Conservation (phyloP, 2,888 invertebrate species). For the Gastrophysa polygoni region DNA sequence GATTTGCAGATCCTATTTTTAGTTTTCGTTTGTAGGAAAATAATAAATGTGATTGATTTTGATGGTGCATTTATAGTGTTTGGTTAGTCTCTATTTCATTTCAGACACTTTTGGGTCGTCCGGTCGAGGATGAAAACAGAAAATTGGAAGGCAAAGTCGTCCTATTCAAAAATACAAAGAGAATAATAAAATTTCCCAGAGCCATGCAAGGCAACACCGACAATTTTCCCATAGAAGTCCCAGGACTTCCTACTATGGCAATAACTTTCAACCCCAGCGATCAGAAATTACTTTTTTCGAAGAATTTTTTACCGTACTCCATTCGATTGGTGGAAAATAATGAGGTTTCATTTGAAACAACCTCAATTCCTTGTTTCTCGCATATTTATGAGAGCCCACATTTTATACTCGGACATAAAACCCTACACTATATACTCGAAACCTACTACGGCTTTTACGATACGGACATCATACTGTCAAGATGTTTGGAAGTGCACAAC, state of each 20-base stretch:
- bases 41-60: too few relatives aligned
- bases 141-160: constrained; percentile 64
- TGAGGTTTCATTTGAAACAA: constrained; percentile 16
- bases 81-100: constrained; percentile 25
- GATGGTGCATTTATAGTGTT: constrained; percentile 5
- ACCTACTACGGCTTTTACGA: constrained; percentile 56
- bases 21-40: too few relatives aligned
- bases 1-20: too few relatives aligned
- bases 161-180: constrained; percentile 73
- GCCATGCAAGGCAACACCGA: constrained; percentile 49
- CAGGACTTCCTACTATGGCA: constrained; percentile 55
- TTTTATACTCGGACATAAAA: constrained; percentile 50
- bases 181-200: constrained; percentile 72
- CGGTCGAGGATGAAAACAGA: constrained; percentile 63
- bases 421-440: constrained; percentile 55
- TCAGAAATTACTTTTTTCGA: constrained; percentile 47
- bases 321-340: constrained; percentile 44
- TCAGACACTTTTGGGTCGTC: constrained; percentile 63
- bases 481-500: constrained; percentile 53
- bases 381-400: constrained; percentile 42
- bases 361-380: constrained; percentile 32
- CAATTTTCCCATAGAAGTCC: constrained; percentile 54
- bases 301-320: constrained; percentile 43
- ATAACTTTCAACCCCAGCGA: constrained; percentile 55
- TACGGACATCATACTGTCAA: constrained; percentile 52